These are phyloP conservation scores for Cuculus canorus DNA, from an alignment of 2,797 vertebrate species.

Conservation along the genomic window DNA sequence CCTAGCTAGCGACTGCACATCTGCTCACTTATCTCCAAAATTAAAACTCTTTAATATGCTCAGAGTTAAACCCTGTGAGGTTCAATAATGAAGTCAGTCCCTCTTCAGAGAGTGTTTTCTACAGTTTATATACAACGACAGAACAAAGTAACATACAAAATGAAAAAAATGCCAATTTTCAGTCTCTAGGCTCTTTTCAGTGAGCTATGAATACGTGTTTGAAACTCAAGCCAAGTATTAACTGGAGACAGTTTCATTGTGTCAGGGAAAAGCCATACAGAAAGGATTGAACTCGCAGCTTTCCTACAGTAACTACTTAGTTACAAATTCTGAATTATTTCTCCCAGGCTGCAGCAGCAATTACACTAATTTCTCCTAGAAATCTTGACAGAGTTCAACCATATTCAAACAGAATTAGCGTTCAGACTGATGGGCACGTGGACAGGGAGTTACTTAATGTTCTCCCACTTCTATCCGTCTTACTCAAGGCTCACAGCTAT, in stretches of 20 bases:
- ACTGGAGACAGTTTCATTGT: neutral
- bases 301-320: neutral
- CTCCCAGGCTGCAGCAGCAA: neutral
- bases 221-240: neutral
- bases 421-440: neutral
- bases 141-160: neutral
- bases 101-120: neutral
- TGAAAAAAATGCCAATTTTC: neutral
- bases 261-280: neutral
- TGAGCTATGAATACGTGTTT: neutral
- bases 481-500: neutral
- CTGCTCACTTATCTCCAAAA: neutral
- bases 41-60: neutral
- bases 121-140: neutral
- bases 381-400: neutral
- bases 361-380: neutral
- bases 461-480: neutral
- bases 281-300: neutral
- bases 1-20: neutral
- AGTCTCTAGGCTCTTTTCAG: neutral
- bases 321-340: constrained; percentile 5
- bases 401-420: neutral
- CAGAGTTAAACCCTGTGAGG: neutral
- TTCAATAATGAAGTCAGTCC: neutral
- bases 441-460: neutral